A percentile compares a stretch with the other conserved stretches of the same genome.
Evolutionary conservation across 2,797 vertebrate genomes (phyloP).

Genomic region (Lacerta agilis): DNA sequence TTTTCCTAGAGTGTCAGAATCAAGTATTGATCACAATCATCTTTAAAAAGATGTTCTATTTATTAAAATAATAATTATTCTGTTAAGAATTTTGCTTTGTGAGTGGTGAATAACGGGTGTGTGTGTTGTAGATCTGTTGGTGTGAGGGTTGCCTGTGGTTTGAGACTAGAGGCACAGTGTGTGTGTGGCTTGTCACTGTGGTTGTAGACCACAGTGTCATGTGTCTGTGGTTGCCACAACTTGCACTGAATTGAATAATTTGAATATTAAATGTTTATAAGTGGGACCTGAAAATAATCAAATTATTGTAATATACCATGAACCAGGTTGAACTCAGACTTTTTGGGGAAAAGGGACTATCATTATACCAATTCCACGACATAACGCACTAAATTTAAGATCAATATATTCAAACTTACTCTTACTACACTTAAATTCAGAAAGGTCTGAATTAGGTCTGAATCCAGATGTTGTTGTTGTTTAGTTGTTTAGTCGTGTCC

Average conservation of each 20-base stretch:
- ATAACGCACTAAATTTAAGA: too few species aligned
- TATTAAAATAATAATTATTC: not conserved
- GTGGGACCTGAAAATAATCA: not conserved
- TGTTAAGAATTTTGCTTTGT: not conserved
- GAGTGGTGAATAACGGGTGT: not conserved
- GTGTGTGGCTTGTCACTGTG: not conserved
- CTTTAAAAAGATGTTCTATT: not conserved
- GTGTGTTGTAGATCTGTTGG: not conserved
- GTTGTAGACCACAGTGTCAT: not conserved
- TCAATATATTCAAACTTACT: too few species aligned
- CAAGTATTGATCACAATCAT: not conserved
- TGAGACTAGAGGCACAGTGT: not conserved
- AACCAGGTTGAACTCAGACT: too few species aligned
- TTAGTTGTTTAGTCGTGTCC: too few species aligned
- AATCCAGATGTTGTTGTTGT: too few species aligned
- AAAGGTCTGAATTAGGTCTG: too few species aligned
- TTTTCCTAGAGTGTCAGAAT: not conserved
- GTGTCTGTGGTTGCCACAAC: conserved; percentile 1
- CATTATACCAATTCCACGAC: too few species aligned
- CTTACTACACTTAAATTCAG: too few species aligned
- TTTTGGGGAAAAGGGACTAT: too few species aligned
- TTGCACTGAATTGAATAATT: too few species aligned
- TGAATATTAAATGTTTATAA: not conserved
- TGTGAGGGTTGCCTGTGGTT: conserved; percentile 6
- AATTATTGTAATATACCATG: too few species aligned